phyloP scores from a whole-genome alignment of 1,140 invertebrate species.

The Ephestia elutella region DNA sequence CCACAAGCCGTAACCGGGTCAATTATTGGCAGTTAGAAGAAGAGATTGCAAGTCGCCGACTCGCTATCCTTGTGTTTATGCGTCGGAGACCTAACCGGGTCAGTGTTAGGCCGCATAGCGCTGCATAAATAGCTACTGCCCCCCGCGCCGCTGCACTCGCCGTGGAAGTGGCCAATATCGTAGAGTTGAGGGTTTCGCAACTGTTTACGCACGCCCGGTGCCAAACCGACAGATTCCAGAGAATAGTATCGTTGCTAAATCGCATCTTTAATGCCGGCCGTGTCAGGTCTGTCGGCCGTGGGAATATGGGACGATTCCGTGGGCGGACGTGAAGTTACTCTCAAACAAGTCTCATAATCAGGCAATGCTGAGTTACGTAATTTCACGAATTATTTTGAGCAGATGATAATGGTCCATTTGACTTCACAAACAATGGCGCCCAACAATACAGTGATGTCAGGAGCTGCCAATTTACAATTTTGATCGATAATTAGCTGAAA shows the following conservation, averaged over 20 bases:
- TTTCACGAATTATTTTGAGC: neutral
- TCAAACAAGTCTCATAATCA: neutral
- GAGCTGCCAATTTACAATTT: conserved; percentile 27
- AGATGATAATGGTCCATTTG: neutral
- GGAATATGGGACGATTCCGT: conserved; percentile 44
- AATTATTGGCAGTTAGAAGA: conserved; percentile 22
- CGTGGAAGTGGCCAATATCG: conserved; percentile 35
- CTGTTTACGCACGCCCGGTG: conserved; percentile 45
- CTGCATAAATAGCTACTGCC: conserved; percentile 57
- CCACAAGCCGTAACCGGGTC: conserved; percentile 25
- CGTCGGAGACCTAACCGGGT: conserved; percentile 57
- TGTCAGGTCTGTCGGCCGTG: conserved; percentile 40
- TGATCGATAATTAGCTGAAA: conserved; percentile 50
- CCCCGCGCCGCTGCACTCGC: conserved; percentile 23
- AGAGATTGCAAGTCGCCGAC: conserved; percentile 21
- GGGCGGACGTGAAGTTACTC: conserved; percentile 10
- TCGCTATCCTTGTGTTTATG: conserved; percentile 62
- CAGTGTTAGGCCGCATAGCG: conserved; percentile 70
- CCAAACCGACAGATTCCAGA: conserved; percentile 49
- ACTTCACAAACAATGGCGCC: conserved; percentile 8
- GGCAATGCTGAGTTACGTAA: neutral
- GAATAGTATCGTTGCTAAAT: conserved; percentile 39
- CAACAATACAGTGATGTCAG: conserved; percentile 12
- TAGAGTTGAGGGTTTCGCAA: conserved; percentile 48
- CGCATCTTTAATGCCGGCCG: conserved; percentile 22